phyloP scores from a whole-genome alignment of 2,113 vertebrate genomes.

The Cebus imitator region DNA sequence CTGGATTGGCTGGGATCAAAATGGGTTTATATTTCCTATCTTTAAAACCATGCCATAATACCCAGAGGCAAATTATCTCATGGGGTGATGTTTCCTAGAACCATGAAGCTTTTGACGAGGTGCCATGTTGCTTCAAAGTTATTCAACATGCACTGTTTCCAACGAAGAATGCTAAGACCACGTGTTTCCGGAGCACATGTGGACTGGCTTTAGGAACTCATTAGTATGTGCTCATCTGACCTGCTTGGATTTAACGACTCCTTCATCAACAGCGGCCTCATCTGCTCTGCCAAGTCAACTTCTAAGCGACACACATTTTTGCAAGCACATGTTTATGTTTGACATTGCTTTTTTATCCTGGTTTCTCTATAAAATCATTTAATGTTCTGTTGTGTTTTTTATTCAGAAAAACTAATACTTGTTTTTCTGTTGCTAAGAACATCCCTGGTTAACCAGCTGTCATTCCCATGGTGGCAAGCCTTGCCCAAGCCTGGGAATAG shows the following conservation, averaged over 20 bases:
- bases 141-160: background rate
- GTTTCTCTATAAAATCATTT: background rate
- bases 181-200: background rate
- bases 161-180: background rate
- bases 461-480: background rate
- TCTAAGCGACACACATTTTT: background rate
- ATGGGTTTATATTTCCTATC: background rate
- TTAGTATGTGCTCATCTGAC: background rate
- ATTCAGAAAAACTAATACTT: background rate
- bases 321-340: background rate
- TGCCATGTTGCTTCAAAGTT: background rate
- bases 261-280: background rate
- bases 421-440: background rate
- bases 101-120: background rate
- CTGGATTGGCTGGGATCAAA: background rate
- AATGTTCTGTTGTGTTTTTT: background rate
- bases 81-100: background rate
- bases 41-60: background rate
- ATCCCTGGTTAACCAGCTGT: background rate
- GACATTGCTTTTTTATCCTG: background rate
- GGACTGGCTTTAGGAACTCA: background rate
- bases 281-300: background rate
- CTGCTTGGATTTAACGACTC: background rate
- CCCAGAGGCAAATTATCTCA: background rate
- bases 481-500: background rate